Evolutionary conservation across 2,113 vertebrate species (phyloP).

Genomic region (Dascyllus trimaculatus): DNA sequence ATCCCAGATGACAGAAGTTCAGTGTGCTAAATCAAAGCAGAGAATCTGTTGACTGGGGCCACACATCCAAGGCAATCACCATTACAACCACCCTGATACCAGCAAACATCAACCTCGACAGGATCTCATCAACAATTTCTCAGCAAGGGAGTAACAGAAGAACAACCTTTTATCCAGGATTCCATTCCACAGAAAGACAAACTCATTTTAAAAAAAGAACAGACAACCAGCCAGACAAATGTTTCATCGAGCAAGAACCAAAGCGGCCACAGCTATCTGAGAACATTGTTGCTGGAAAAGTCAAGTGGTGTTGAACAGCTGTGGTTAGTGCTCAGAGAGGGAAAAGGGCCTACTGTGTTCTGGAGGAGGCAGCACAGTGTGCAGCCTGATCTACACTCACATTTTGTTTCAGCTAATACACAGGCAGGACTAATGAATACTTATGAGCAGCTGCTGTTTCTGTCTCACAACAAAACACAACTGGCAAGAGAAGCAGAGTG

Average conservation of each 20-base stretch:
- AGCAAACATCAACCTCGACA: conserved; percentile 35
- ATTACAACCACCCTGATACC: conserved; percentile 46
- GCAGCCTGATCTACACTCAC: conserved; percentile 46
- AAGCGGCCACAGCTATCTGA: conserved; percentile 61
- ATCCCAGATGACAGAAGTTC: conserved; percentile 47
- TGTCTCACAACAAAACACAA: conserved; percentile 41
- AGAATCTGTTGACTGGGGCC: conserved; percentile 35
- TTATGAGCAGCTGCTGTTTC: conserved; percentile 76
- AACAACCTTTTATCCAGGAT: not conserved
- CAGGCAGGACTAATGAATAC: conserved; percentile 69
- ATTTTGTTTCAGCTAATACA: conserved; percentile 69
- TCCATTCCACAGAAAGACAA: not conserved
- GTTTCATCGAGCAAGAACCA: conserved; percentile 58
- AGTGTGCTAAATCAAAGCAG: conserved; percentile 34
- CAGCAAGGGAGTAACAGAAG: conserved; percentile 1
- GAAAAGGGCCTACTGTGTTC: conserved; percentile 62
- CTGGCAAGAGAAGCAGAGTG: conserved; percentile 27
- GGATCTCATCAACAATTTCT: not conserved
- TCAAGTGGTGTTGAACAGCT: conserved; percentile 80
- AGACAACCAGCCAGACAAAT: conserved; percentile 36
- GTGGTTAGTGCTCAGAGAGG: conserved; percentile 58
- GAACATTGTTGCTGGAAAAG: conserved; percentile 75
- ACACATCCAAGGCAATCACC: conserved; percentile 43
- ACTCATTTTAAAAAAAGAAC: conserved; percentile 2
- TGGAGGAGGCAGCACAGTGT: conserved; percentile 54